These are phyloP conservation scores for Linepithema humile DNA, from an alignment of 1,140 invertebrate species.

Conservation along the genomic window DNA sequence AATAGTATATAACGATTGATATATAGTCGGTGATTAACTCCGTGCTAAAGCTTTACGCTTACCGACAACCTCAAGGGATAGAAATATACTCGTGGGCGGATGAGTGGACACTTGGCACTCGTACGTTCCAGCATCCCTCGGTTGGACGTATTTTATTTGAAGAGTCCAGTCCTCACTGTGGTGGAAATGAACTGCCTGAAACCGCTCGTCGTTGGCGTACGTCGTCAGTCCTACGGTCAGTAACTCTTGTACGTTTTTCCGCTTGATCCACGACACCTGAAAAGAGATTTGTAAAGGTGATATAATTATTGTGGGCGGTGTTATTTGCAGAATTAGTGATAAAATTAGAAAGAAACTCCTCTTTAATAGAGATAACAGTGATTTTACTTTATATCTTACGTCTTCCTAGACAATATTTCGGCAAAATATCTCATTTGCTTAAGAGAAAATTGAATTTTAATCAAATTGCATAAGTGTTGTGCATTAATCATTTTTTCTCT, in stretches of 20 bases:
- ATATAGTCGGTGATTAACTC: background rate
- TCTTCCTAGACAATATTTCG: background rate
- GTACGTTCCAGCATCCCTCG: conserved; percentile 92
- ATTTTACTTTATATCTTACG: background rate
- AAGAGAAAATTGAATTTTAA: conserved; percentile 19
- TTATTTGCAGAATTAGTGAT: no score
- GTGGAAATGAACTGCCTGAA: conserved; percentile 93
- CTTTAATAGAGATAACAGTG: background rate
- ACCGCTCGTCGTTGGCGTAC: conserved; percentile 94
- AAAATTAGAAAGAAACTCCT: background rate
- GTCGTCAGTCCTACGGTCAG: conserved; percentile 93
- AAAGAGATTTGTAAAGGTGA: conserved; percentile 39
- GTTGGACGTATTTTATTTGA: conserved; percentile 93
- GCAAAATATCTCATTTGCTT: background rate
- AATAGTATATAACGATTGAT: no score
- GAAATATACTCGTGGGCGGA: conserved; percentile 93
- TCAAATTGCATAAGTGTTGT: background rate
- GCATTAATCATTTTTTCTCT: background rate
- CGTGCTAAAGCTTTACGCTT: conserved; percentile 82
- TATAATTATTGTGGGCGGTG: background rate
- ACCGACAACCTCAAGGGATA: conserved; percentile 93
- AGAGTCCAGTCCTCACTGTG: conserved; percentile 95
- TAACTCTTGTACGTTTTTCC: conserved; percentile 90
- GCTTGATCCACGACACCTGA: conserved; percentile 93
- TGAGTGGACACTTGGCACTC: conserved; percentile 96